phyloP scores from a whole-genome alignment of 2,113 vertebrate genomes.

The Spheniscus mendiculus region DNA sequence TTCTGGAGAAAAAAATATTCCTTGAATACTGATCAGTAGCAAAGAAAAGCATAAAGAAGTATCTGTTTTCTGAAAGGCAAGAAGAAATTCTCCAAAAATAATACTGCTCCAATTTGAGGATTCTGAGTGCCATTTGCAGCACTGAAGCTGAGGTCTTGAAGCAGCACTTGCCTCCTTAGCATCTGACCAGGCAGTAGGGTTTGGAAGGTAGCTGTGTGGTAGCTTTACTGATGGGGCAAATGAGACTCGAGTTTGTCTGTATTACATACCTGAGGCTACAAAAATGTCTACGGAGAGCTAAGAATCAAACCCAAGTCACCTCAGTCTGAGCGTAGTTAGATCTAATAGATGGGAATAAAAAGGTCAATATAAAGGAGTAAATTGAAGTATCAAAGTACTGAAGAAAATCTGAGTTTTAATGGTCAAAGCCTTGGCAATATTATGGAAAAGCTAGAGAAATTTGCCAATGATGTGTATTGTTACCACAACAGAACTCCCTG shows the following conservation, averaged over 20 bases:
- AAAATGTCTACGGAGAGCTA: neutral
- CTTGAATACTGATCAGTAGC: neutral
- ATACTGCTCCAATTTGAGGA: neutral
- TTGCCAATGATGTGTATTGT: rapidly evolving
- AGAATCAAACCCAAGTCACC: neutral
- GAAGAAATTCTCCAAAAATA: neutral
- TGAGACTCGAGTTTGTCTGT: neutral
- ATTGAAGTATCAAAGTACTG: neutral
- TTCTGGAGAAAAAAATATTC: neutral
- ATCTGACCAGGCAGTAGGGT: neutral
- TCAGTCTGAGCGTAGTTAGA: rapidly evolving
- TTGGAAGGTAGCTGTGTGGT: neutral
- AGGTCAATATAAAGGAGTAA: neutral
- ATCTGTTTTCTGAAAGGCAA: neutral
- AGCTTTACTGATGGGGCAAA: neutral
- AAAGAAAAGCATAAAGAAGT: neutral
- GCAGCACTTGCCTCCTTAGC: neutral
- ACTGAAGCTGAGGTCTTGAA: neutral
- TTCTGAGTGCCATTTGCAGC: neutral
- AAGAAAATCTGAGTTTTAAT: neutral
- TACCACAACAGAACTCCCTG: neutral
- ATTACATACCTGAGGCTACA: neutral
- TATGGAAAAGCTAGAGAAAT: neutral
- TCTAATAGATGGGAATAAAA: neutral
- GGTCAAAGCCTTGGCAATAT: neutral